A percentile compares a stretch with the other conserved stretches of the same genome.
These are phyloP conservation scores for Chrysocyon brachyurus DNA, from an alignment of 2,797 vertebrate genomes.

Conservation along the genomic window DNA sequence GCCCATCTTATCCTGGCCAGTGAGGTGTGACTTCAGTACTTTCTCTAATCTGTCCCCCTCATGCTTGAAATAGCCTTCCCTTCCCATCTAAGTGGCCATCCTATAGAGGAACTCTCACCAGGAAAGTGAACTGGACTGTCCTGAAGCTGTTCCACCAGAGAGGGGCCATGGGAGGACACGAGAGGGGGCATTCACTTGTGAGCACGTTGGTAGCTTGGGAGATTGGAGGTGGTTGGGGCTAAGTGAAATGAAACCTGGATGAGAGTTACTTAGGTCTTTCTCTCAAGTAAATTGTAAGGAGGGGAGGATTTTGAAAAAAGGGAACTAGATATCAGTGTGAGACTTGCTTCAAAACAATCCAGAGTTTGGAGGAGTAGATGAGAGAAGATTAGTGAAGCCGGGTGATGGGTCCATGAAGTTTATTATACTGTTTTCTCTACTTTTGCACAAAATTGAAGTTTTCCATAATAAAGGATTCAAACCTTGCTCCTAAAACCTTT, in stretches of 20 bases:
- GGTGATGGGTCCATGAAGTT: background rate
- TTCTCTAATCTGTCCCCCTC: background rate
- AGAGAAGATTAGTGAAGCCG: background rate
- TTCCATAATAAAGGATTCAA: conserved; percentile 11
- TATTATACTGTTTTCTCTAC: background rate
- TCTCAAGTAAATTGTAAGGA: background rate
- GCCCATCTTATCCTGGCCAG: background rate
- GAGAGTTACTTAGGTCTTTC: background rate
- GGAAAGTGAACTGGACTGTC: background rate
- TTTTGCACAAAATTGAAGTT: background rate
- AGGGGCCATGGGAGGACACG: background rate
- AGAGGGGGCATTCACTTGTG: background rate
- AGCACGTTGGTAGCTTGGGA: background rate
- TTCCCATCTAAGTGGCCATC: background rate
- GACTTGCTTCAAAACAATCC: background rate
- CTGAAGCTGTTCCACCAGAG: background rate
- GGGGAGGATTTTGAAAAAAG: conserved; percentile 22
- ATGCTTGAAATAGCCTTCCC: background rate
- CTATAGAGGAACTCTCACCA: background rate
- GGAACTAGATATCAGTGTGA: background rate
- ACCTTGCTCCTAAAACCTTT: background rate
- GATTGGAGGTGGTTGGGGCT: background rate
- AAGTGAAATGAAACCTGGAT: background rate
- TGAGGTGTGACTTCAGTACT: background rate
- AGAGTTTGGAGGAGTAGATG: background rate